Evolutionary conservation across 2,113 vertebrate genomes (phyloP).

Genomic region (Aphyosemion australe): DNA sequence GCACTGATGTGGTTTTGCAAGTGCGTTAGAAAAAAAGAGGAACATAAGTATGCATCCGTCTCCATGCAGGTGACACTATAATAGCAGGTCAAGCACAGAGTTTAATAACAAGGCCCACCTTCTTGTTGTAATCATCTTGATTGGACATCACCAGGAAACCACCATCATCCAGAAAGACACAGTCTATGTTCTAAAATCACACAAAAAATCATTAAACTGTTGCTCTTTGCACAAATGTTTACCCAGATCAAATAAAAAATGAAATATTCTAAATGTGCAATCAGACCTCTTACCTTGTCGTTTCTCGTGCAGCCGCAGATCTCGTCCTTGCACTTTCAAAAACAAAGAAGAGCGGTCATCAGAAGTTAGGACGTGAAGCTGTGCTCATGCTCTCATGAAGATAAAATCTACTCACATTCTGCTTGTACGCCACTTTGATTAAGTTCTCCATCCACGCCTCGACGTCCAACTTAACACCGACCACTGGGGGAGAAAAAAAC

Average conservation of each 20-base stretch:
- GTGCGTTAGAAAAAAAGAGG: too few species aligned
- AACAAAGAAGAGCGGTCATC: conserved; percentile 10
- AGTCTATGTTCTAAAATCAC: conserved; percentile 87
- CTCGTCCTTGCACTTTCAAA: conserved; percentile 88
- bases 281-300: conserved; percentile 80
- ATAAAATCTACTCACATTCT: conserved; percentile 81
- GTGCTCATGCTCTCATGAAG: background rate
- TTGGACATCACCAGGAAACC: conserved; percentile 98
- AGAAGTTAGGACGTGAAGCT: background rate
- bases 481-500: conserved; percentile 83
- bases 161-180: conserved; percentile 94
- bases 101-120: conserved; percentile 76
- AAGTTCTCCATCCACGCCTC: conserved; percentile 89
- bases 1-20: too few species aligned
- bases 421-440: conserved; percentile 85
- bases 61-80: too few species aligned
- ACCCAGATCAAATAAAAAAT: background rate
- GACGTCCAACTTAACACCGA: conserved; percentile 91
- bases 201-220: background rate
- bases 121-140: conserved; percentile 83
- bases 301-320: conserved; percentile 90
- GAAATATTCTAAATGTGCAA: background rate
- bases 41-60: too few species aligned
- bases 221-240: background rate
- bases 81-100: too few species aligned